These are phyloP conservation scores for Oryzaephilus surinamensis DNA, from an alignment of 1,140 invertebrate genomes.

Conservation along the genomic window DNA sequence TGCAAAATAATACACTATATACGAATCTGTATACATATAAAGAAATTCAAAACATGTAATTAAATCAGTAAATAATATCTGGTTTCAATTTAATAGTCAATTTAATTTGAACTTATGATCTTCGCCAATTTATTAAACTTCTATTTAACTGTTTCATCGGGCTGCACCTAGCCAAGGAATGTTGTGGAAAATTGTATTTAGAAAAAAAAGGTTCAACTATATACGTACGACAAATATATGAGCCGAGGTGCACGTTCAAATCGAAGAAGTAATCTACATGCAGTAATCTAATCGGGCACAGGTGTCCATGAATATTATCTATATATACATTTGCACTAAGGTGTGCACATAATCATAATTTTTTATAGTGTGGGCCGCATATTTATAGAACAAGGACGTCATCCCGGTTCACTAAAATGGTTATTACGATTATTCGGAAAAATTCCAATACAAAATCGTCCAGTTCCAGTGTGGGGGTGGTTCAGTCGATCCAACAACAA, in stretches of 20 bases:
- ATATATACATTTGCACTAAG: slow-evolving; percentile 16
- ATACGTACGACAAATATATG: slow-evolving; percentile 20
- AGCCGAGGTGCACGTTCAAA: too few species aligned
- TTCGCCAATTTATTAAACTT: slow-evolving; percentile 13
- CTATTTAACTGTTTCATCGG: slow-evolving; percentile 13
- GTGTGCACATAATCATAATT: slow-evolving; percentile 18
- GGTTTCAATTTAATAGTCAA: slow-evolving; percentile 1
- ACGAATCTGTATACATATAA: not conserved
- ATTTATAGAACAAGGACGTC: slow-evolving; percentile 23
- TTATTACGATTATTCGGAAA: too few species aligned
- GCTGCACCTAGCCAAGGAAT: slow-evolving; percentile 18
- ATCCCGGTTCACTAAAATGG: too few species aligned
- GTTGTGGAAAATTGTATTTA: slow-evolving; percentile 15
- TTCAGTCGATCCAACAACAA: too few species aligned
- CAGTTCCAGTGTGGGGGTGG: too few species aligned
- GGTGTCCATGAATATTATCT: slow-evolving; percentile 25
- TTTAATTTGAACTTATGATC: slow-evolving; percentile 14
- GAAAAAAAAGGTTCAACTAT: slow-evolving; percentile 14
- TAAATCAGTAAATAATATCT: slow-evolving; percentile 7
- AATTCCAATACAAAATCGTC: too few species aligned
- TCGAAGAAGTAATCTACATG: slow-evolving; percentile 22
- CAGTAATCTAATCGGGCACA: slow-evolving; percentile 25
- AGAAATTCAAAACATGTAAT: slow-evolving; percentile 12
- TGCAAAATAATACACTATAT: too few species aligned
- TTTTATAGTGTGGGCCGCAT: slow-evolving; percentile 22